Base-by-base conservation (phyloP, 2,888 invertebrate genomes). In the Chalcis sispes region DNA sequence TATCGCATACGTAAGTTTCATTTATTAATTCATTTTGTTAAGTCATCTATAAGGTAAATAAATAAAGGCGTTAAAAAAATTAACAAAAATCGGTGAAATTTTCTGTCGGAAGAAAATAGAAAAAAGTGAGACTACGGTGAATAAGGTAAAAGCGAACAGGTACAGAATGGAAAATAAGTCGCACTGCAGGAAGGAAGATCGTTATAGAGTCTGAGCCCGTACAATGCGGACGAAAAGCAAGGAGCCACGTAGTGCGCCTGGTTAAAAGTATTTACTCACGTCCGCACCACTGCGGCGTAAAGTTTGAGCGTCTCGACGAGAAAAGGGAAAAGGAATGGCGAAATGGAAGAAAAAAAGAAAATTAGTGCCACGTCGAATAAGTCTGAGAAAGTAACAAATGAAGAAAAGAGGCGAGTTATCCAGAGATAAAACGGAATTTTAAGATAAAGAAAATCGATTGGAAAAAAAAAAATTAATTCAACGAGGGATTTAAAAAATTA, bases 231-330 rank as follows among this genome's bases (percentile, higher is more conserved):
- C 25, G 36, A 56, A 66, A 65, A 18, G 32, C 46, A 36, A 32
- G 40, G 29, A 59, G 29, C 56, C 64, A 42, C 42, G 52, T 46
- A 58, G 64, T 23, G n/a, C 67, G 48, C n/a, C 54, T 27, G 62
- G 58, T 42, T 75, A 64, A 75, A 75, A 75, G 75, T 75, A 70
- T 75, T 70, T 75, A 18, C 75, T 29, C 75, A 75, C 69, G 74
- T 75, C 18, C 54, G 48, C 18, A 4, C 46, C 25, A 25, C 27
- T 52, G 18, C 36, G 20, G 32, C 40, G 52, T n/a, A n/a, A n/a
- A n/a, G n/a, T 23, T 40, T 42, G 29, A 42, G 2, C 25, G n/a
- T 62, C 46, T 27, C 20, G 18, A 8, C 48, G 52, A 42, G 32
- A 27, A 15, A 71, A 25, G 29, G 56, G 42, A 65, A 42, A 59